These are phyloP conservation scores for Keiferia lycopersicella DNA, from an alignment of 2,888 invertebrate species.

Conservation along the genomic window DNA sequence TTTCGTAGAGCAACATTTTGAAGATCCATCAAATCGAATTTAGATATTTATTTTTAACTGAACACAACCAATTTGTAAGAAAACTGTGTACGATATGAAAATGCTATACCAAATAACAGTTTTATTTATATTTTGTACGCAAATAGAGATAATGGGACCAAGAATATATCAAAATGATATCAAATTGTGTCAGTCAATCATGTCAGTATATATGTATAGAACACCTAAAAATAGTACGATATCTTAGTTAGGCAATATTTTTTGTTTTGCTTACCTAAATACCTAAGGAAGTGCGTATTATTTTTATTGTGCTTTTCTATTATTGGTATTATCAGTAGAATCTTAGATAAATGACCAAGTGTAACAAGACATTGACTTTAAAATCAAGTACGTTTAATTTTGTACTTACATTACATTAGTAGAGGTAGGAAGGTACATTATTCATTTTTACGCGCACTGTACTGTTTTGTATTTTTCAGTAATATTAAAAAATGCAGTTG, in stretches of 20 bases:
- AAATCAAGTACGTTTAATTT: too few relatives aligned
- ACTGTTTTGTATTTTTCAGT: too few relatives aligned
- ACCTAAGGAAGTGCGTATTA: background rate
- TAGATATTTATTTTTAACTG: background rate
- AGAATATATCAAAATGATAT: background rate
- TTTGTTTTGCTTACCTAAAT: background rate
- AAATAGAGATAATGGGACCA: slow-evolving; percentile 21
- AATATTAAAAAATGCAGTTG: too few relatives aligned
- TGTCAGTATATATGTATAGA: background rate
- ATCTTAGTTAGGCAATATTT: background rate
- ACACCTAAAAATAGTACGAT: slow-evolving; percentile 5
- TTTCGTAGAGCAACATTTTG: slow-evolving; percentile 34
- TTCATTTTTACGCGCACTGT: too few relatives aligned
- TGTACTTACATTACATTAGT: too few relatives aligned
- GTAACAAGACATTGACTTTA: too few relatives aligned
- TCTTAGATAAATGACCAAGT: too few relatives aligned
- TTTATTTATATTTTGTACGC: slow-evolving; percentile 21
- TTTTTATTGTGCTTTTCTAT: background rate
- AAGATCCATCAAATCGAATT: slow-evolving; percentile 33
- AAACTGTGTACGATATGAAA: slow-evolving; percentile 13
- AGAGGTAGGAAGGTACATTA: too few relatives aligned
- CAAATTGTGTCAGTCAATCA: slow-evolving; percentile 15
- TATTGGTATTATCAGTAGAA: too few relatives aligned
- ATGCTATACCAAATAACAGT: background rate
- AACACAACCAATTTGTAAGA: slow-evolving; percentile 5